These are phyloP conservation scores for Ochropleura plecta DNA, from an alignment of 2,888 invertebrate genomes.

Conservation along the genomic window DNA sequence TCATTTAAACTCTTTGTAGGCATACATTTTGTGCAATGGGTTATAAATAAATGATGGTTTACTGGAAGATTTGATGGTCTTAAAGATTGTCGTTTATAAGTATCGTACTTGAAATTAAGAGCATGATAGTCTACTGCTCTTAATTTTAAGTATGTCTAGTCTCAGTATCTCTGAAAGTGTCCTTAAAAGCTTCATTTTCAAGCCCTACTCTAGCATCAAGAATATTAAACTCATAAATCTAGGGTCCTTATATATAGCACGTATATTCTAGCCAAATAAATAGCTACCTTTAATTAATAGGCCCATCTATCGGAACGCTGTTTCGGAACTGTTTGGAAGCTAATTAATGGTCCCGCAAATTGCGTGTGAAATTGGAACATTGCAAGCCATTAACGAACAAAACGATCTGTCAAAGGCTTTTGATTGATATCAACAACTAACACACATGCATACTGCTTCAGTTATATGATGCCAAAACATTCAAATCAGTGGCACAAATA, in stretches of 20 bases:
- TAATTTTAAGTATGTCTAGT: constrained; percentile 10
- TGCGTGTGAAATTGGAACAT: constrained; percentile 55
- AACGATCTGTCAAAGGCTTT: constrained; percentile 52
- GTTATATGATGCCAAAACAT: constrained; percentile 1
- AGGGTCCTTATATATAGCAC: neutral
- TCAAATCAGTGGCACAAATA: neutral
- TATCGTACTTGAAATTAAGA: constrained; percentile 6
- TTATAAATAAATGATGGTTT: neutral
- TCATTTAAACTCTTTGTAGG: neutral
- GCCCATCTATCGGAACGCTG: constrained; percentile 26
- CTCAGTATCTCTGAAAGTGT: constrained; percentile 4
- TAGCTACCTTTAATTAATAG: constrained; percentile 41
- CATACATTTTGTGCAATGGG: neutral
- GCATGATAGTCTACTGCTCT: neutral
- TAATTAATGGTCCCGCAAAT: constrained; percentile 53
- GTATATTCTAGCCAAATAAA: constrained; percentile 5
- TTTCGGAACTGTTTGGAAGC: constrained; percentile 23
- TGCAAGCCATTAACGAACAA: constrained; percentile 42
- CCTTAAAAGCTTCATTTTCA: neutral
- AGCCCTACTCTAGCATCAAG: neutral
- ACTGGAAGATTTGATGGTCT: neutral
- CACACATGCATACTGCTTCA: neutral
- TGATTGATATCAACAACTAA: constrained; percentile 43
- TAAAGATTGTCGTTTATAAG: neutral
- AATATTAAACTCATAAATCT: constrained; percentile 38